phyloP scores from a whole-genome alignment of 2,797 vertebrate species.

The Enteromius anoplus region DNA sequence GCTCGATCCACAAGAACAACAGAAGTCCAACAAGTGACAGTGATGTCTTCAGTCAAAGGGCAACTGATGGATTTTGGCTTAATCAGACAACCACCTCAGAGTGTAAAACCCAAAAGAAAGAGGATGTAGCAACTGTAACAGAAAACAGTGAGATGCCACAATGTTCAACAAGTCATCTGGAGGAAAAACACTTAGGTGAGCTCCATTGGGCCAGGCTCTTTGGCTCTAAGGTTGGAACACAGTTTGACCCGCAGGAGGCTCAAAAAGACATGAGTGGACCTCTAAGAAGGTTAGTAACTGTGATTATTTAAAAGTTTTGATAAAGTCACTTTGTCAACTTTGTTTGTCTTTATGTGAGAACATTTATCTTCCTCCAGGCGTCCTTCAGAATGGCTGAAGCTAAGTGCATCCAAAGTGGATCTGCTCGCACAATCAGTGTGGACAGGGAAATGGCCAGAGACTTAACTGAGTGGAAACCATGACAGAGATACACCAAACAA shows the following conservation, averaged over 20 bases:
- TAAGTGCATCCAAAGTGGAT: conserved; percentile 87
- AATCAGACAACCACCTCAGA: conserved; percentile 73
- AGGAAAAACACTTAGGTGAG: conserved; percentile 61
- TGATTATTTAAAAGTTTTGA: background rate
- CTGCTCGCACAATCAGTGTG: conserved; percentile 85
- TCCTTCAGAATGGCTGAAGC: conserved; percentile 90
- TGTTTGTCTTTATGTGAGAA: conserved; percentile 26
- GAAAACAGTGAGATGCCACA: conserved; percentile 56
- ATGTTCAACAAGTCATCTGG: conserved; percentile 64
- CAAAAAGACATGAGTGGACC: conserved; percentile 61
- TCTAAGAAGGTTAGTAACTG: conserved; percentile 44
- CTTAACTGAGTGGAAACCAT: conserved; percentile 49
- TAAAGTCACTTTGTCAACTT: conserved; percentile 1
- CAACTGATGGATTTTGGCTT: conserved; percentile 66
- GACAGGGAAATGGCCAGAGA: conserved; percentile 73
- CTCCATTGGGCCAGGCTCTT: conserved; percentile 93
- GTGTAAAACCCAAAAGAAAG: conserved; percentile 69
- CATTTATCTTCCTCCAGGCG: conserved; percentile 69
- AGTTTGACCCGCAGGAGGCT: conserved; percentile 71
- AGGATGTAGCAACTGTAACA: conserved; percentile 58
- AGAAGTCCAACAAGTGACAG: conserved; percentile 60
- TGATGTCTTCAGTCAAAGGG: conserved; percentile 15
- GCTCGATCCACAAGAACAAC: conserved; percentile 29
- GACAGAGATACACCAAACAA: conserved; percentile 36
- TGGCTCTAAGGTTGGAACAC: conserved; percentile 72